These are phyloP conservation scores for Zosterops pallidus DNA, from an alignment of 2,113 vertebrate species.

Conservation along the genomic window DNA sequence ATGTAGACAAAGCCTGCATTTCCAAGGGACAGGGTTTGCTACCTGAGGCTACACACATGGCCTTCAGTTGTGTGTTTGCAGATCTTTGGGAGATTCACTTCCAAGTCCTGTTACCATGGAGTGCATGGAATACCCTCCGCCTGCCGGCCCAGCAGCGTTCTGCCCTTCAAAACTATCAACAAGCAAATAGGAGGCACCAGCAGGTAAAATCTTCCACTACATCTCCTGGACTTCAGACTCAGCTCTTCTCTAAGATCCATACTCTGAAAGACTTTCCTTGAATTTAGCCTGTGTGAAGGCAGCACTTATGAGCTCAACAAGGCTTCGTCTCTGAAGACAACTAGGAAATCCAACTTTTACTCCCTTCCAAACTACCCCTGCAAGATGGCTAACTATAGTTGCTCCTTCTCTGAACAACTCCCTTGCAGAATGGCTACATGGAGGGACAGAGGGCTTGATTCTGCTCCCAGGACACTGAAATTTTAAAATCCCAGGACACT, in stretches of 20 bases:
- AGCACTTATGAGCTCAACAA: rapidly evolving
- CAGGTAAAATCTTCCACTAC: background rate
- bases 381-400: background rate
- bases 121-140: background rate
- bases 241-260: background rate
- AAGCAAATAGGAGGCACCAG: background rate
- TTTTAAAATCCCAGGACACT: background rate
- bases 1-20: background rate
- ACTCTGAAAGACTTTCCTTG: background rate
- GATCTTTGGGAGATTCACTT: background rate
- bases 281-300: background rate
- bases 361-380: background rate
- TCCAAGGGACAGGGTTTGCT: background rate
- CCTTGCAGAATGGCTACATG: background rate
- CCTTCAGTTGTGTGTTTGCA: background rate
- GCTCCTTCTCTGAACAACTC: background rate
- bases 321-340: background rate
- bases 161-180: background rate
- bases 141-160: background rate
- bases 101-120: background rate
- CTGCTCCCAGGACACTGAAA: background rate
- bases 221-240: background rate
- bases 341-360: background rate
- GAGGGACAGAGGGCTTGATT: background rate
- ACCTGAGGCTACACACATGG: background rate